A percentile compares a stretch with the other conserved stretches of the same genome.
Evolutionary conservation across 2,113 vertebrate genomes (phyloP).

Genomic region (Oncorhynchus nerka): DNA sequence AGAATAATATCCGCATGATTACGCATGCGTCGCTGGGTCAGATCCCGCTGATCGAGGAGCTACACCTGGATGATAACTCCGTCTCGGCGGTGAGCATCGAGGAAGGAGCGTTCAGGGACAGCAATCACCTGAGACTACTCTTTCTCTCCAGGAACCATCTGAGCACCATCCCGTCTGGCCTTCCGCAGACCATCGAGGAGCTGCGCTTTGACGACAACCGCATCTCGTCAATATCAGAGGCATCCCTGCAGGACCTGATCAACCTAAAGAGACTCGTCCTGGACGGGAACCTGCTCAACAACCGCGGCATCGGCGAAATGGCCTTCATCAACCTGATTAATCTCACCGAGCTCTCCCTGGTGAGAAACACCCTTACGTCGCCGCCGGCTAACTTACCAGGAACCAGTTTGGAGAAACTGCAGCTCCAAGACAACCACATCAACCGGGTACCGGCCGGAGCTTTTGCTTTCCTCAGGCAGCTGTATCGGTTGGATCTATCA

Average conservation of each 20-base stretch:
- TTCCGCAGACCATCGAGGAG: slow-evolving; percentile 96
- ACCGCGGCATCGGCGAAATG: slow-evolving; percentile 91
- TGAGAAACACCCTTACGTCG: slow-evolving; percentile 91
- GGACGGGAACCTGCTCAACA: slow-evolving; percentile 96
- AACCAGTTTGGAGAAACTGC: slow-evolving; percentile 90
- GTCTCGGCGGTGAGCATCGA: slow-evolving; percentile 98
- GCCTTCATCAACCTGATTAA: slow-evolving; percentile 94
- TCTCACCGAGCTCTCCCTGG: slow-evolving; percentile 92
- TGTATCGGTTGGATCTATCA: slow-evolving; percentile 95
- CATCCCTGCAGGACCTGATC: slow-evolving; percentile 94
- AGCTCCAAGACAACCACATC: slow-evolving; percentile 98
- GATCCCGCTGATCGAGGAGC: slow-evolving; percentile 95
- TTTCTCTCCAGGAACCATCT: slow-evolving; percentile 98
- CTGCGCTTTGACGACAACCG: slow-evolving; percentile 98
- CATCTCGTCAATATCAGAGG: slow-evolving; percentile 94
- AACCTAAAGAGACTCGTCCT: slow-evolving; percentile 95
- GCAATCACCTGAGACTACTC: slow-evolving; percentile 90
- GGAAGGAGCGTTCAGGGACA: slow-evolving; percentile 95
- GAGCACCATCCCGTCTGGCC: slow-evolving; percentile 93
- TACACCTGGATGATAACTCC: slow-evolving; percentile 98
- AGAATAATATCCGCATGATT: slow-evolving; percentile 97
- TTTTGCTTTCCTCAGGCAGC: slow-evolving; percentile 91
- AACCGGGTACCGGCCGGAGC: slow-evolving; percentile 89
- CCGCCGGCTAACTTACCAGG: slow-evolving; percentile 93
- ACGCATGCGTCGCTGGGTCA: slow-evolving; percentile 92